These are phyloP conservation scores for Stictocephala bisonia DNA, from an alignment of 2,888 invertebrate genomes.

Conservation along the genomic window DNA sequence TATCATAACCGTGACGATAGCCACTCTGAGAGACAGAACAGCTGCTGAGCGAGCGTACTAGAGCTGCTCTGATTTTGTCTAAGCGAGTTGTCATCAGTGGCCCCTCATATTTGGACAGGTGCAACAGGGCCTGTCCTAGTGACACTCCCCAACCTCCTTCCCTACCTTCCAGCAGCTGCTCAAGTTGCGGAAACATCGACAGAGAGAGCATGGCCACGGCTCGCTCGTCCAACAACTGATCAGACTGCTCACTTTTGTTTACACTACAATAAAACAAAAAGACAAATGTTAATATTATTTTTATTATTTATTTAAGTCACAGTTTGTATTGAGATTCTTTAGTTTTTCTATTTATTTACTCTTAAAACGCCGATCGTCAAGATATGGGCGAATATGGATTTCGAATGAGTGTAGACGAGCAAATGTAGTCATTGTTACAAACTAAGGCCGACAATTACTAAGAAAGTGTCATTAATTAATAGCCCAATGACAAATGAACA, in stretches of 20 bases:
- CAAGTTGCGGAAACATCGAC: conserved; percentile 83
- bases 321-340: no score
- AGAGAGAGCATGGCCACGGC: conserved; percentile 92
- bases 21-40: conserved; percentile 79
- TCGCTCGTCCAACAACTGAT: conserved; percentile 71
- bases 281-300: no score
- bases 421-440: no score
- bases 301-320: no score
- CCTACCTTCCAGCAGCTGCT: conserved; percentile 68
- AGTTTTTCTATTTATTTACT: no score
- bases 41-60: conserved; percentile 74
- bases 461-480: no score
- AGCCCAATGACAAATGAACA: no score
- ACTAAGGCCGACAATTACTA: no score
- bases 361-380: no score
- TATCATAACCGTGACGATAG: conserved; percentile 80
- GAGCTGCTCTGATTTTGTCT: conserved; percentile 64
- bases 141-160: conserved; percentile 78
- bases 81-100: conserved; percentile 59
- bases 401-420: no score
- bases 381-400: no score
- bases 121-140: conserved; percentile 77
- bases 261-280: background rate
- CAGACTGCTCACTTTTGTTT: conserved; percentile 35
- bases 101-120: conserved; percentile 63